A percentile compares a stretch with the other conserved stretches of the same genome.
Evolutionary conservation across 2,113 vertebrate species (phyloP).

Genomic region (Podarcis cretensis): DNA sequence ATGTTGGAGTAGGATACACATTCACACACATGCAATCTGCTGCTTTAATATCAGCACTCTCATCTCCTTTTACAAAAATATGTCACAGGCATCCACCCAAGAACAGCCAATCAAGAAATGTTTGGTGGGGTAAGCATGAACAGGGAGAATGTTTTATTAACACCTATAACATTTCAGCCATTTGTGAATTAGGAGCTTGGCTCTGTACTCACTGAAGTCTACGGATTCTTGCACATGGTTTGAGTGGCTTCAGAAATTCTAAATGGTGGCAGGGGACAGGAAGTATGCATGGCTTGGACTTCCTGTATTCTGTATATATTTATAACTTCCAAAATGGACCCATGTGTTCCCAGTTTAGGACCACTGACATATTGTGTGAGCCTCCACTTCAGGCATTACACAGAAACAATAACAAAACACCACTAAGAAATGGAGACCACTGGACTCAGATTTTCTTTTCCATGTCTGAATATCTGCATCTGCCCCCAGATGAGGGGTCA

Average conservation of each 20-base stretch:
- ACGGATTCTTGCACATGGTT: background rate
- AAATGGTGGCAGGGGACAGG: background rate
- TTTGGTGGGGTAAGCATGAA: background rate
- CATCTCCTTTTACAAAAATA: background rate
- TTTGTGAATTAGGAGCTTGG: rapidly evolving
- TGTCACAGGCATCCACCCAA: background rate
- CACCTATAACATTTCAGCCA: constrained; percentile 1
- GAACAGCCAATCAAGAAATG: background rate
- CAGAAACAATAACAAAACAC: background rate
- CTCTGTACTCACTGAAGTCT: background rate
- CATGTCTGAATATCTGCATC: background rate
- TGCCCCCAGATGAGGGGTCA: background rate
- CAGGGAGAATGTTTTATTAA: background rate
- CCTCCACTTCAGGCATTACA: background rate
- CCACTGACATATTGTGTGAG: background rate
- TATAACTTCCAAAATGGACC: background rate
- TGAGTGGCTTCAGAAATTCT: background rate
- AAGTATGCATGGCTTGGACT: background rate
- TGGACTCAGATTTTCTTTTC: background rate
- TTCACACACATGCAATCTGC: background rate
- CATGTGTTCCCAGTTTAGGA: background rate
- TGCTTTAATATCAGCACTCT: background rate
- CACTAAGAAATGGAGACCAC: background rate
- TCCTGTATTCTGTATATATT: background rate
- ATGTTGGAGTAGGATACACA: background rate